Conservation (phyloP, 1,140 invertebrate species). For the Scaptodrosophila lebanonensis region DNA sequence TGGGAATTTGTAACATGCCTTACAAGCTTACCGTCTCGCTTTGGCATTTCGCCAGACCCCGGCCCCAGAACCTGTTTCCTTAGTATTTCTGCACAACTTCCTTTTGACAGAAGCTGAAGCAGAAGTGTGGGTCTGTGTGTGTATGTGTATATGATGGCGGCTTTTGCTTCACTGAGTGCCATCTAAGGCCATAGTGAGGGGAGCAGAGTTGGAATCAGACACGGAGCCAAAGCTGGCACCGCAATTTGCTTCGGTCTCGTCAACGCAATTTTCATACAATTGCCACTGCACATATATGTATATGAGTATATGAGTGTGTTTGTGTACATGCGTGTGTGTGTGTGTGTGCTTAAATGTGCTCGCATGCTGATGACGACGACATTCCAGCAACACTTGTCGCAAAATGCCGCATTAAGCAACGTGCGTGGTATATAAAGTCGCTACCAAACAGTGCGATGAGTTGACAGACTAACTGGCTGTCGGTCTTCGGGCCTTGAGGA, state of each 20-base stretch:
- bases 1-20: constrained; percentile 57
- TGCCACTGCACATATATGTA: constrained; percentile 23
- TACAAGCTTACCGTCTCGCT: constrained; percentile 60
- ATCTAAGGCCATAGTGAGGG: no score
- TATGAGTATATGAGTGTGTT: constrained; percentile 2
- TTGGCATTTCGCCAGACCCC: constrained; percentile 13
- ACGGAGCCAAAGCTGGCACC: no score
- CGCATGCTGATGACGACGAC: constrained; percentile 63
- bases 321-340: constrained; percentile 6
- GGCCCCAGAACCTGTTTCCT: no score
- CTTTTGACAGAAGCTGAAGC: constrained; percentile 65
- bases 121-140: constrained; percentile 49
- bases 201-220: no score
- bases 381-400: constrained; percentile 71
- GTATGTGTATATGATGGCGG: constrained; percentile 14
- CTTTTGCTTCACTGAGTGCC: constrained; percentile 69
- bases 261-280: constrained; percentile 64
- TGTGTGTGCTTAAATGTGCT: constrained; percentile 32
- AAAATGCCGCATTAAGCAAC: constrained; percentile 72
- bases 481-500: no score
- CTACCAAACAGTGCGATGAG: constrained; percentile 6
- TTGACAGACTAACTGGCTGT: no score
- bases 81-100: no score
- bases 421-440: constrained; percentile 68
- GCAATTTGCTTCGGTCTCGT: constrained; percentile 13